Percentiles rank a stretch among this genome's conserved stretches.
Evolutionary conservation across 2,113 vertebrate genomes (phyloP).

Genomic region (Sterrhoptilus dennistouni): DNA sequence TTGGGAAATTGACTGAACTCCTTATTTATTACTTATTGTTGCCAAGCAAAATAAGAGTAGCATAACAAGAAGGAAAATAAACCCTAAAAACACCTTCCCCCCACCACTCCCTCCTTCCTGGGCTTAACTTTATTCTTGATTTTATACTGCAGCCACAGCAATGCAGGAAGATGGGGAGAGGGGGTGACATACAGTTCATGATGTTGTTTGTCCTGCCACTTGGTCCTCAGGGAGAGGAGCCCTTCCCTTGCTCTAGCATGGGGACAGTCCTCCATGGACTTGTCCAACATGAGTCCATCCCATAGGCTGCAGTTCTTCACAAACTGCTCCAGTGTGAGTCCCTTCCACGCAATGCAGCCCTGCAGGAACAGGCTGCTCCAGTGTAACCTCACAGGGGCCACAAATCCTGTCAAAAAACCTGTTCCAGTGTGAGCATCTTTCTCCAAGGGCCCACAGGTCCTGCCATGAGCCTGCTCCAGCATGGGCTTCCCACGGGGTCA

Average conservation of each 20-base stretch:
- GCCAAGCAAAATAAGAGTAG: neutral
- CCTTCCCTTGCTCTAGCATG: neutral
- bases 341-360: neutral
- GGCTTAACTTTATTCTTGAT: rapidly evolving
- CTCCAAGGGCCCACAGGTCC: neutral
- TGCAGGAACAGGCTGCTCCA: neutral
- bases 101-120: neutral
- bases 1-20: neutral
- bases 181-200: no score
- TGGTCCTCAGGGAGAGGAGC: neutral
- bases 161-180: rapidly evolving
- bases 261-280: neutral
- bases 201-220: neutral
- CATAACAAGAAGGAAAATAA: neutral
- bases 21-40: neutral
- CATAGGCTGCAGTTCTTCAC: neutral
- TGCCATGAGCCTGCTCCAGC: neutral
- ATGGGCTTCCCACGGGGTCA: neutral
- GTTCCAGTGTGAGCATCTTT: no score
- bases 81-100: neutral
- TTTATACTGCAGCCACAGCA: neutral
- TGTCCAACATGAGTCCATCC: neutral
- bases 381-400: neutral
- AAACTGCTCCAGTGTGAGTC: neutral
- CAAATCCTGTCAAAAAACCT: neutral